These are phyloP conservation scores for Spodoptera picta DNA, from an alignment of 2,888 invertebrate genomes.

Conservation along the genomic window DNA sequence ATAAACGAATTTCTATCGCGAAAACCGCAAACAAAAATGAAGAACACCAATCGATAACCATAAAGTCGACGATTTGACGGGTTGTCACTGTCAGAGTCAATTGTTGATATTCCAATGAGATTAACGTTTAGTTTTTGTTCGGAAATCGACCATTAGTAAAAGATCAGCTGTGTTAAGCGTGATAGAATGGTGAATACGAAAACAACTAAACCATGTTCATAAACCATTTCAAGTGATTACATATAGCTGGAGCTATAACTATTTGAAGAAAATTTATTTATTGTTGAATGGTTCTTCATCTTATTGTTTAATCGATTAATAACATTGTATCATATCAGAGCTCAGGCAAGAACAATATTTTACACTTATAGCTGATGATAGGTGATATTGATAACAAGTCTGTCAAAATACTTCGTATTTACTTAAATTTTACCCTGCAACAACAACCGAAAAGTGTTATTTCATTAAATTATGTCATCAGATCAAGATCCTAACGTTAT, in stretches of 20 bases:
- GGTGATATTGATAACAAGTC: neutral
- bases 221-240: neutral
- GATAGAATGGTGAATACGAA: too few species aligned
- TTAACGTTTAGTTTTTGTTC: conserved; percentile 46
- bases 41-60: conserved; percentile 68
- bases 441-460: neutral
- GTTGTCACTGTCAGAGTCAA: neutral
- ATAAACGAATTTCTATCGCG: conserved; percentile 60
- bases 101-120: neutral
- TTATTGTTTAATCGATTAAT: too few species aligned
- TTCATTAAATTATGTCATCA: conserved; percentile 65
- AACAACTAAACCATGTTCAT: neutral
- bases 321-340: too few species aligned
- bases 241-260: too few species aligned
- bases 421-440: too few species aligned
- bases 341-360: too few species aligned
- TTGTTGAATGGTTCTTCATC: too few species aligned
- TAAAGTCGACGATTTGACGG: conserved; percentile 28
- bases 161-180: conserved; percentile 36
- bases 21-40: conserved; percentile 70
- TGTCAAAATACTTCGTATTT: neutral
- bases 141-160: conserved; percentile 17
- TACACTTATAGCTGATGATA: too few species aligned
- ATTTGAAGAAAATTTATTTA: too few species aligned
- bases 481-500: conserved; percentile 81